Evolutionary conservation across 2,797 vertebrate genomes (phyloP).

Genomic region (Chiroxiphia lanceolata): DNA sequence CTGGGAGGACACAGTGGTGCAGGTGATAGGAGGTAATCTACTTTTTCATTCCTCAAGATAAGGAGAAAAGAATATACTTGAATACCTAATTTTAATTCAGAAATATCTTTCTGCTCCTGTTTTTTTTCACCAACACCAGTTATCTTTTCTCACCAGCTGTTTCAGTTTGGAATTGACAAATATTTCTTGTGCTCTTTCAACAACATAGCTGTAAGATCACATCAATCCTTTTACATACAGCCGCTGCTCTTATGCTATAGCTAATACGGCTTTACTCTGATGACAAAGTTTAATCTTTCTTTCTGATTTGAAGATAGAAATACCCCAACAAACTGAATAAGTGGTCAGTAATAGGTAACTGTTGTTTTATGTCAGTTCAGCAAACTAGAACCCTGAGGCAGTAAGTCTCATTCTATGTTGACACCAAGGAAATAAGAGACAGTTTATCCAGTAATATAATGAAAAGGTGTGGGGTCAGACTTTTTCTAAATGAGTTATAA

Average conservation of each 20-base stretch:
- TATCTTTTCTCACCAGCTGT: neutral
- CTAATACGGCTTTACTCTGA: neutral
- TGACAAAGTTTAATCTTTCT: neutral
- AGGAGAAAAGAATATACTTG: neutral
- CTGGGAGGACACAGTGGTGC: neutral
- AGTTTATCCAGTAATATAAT: neutral
- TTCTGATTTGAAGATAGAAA: neutral
- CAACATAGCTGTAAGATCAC: neutral
- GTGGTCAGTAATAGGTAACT: neutral
- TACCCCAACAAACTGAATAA: accelerated
- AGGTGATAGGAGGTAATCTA: neutral
- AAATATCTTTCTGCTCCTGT: neutral
- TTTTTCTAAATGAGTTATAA: neutral
- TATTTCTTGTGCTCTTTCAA: neutral
- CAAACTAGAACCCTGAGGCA: neutral
- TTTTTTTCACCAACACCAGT: neutral
- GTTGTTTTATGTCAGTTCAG: neutral
- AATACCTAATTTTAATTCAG: neutral
- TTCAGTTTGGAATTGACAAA: neutral
- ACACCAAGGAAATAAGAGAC: neutral
- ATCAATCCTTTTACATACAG: neutral
- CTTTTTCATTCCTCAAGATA: neutral
- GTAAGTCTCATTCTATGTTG: neutral
- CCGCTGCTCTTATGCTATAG: neutral
- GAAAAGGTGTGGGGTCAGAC: neutral